Conservation (phyloP, 2,797 vertebrate species). For the Propithecus deckenii region DNA sequence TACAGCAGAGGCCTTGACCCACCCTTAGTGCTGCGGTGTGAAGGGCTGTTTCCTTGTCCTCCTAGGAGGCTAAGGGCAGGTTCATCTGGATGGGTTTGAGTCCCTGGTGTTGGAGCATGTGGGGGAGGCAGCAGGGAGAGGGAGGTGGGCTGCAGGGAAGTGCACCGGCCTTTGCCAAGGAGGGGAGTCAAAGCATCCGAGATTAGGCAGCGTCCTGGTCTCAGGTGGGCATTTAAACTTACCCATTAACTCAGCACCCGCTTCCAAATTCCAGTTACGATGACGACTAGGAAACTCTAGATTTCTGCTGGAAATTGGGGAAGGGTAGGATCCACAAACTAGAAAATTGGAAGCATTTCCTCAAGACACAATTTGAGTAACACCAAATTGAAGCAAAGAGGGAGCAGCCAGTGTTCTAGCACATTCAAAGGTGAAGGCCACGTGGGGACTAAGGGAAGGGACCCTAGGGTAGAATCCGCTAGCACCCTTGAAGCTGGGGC, state of each 20-base stretch:
- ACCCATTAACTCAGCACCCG: slow-evolving; percentile 38
- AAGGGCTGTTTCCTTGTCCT: not conserved
- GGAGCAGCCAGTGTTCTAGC: not conserved
- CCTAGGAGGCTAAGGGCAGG: not conserved
- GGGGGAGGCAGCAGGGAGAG: not conserved
- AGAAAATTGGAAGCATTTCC: not conserved
- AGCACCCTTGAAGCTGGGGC: not conserved
- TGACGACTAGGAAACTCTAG: not conserved
- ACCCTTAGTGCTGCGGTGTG: rapidly evolving
- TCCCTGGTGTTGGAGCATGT: not conserved
- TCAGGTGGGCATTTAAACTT: slow-evolving; percentile 27
- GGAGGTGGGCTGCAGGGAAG: not conserved
- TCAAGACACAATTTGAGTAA: not conserved
- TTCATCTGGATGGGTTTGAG: not conserved
- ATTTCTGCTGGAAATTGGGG: not conserved
- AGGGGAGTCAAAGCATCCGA: not conserved
- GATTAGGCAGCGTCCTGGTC: not conserved
- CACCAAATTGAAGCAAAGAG: not conserved
- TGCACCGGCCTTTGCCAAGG: not conserved
- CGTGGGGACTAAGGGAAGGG: not conserved
- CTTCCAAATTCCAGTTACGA: not conserved
- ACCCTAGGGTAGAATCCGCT: not conserved
- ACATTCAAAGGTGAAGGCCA: not conserved
- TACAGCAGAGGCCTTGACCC: not conserved
- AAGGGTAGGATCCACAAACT: not conserved